Percentiles rank a stretch among this genome's conserved stretches.
Conservation (phyloP, 1,140 invertebrate genomes). For the Drosophila nasuta region DNA sequence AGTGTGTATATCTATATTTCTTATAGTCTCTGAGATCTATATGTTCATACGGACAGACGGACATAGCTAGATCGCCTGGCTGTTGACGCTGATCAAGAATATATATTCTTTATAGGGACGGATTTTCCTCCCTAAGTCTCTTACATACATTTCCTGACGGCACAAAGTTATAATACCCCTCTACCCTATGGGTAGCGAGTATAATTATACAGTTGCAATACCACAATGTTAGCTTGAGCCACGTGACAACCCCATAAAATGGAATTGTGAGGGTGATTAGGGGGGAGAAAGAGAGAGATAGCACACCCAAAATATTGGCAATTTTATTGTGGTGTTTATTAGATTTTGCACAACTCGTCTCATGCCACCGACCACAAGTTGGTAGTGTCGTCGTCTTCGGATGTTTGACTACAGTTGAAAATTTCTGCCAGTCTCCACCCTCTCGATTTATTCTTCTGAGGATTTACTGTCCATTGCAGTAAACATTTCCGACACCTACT, state of each 20-base stretch:
- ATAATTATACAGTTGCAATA: constrained; percentile 1
- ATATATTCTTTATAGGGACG: too few relatives aligned
- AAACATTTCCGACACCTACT: constrained; percentile 62
- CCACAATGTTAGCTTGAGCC: constrained; percentile 46
- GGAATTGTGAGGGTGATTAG: not conserved
- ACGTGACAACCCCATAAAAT: constrained; percentile 49
- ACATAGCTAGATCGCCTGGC: too few relatives aligned
- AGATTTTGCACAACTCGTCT: constrained; percentile 46
- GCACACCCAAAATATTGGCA: constrained; percentile 13
- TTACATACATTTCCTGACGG: too few relatives aligned
- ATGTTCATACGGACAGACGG: too few relatives aligned
- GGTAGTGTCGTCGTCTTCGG: constrained; percentile 37
- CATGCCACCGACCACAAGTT: constrained; percentile 39
- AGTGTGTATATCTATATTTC: too few relatives aligned
- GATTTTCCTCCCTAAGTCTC: too few relatives aligned
- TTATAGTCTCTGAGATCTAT: too few relatives aligned
- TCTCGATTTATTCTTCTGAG: constrained; percentile 21
- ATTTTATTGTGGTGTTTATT: constrained; percentile 53
- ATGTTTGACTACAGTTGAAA: constrained; percentile 25
- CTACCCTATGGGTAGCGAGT: too few relatives aligned
- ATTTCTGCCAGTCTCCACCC: constrained; percentile 42
- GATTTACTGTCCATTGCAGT: constrained; percentile 31
- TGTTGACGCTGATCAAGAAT: too few relatives aligned
- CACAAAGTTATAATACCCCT: too few relatives aligned
- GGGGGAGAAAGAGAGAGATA: not conserved